Percentiles rank a stretch among this genome's conserved stretches.
Evolutionary conservation across 1,140 invertebrate genomes (phyloP).

Genomic region (Lerema accius): DNA sequence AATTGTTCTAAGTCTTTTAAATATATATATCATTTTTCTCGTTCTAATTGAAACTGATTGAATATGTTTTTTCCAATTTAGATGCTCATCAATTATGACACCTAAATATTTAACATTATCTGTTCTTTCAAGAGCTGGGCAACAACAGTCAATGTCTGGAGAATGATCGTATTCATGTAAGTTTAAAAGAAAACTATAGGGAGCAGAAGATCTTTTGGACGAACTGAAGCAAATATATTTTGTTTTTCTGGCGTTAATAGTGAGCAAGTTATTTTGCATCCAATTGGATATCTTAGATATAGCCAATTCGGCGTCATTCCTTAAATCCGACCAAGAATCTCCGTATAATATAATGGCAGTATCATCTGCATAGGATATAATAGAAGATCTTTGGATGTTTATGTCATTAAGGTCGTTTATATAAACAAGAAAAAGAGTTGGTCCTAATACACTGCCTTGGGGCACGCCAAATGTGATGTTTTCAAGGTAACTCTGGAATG

Average conservation of each 20-base stretch:
- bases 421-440: constrained; percentile 31
- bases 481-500: background rate
- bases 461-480: constrained; percentile 19
- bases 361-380: constrained; percentile 22
- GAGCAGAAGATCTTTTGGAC: background rate
- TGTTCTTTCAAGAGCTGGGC: background rate
- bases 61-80: constrained; percentile 15
- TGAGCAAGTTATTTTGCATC: background rate
- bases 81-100: constrained; percentile 6
- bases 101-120: constrained; percentile 4
- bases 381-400: background rate
- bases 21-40: background rate
- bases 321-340: background rate
- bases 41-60: background rate
- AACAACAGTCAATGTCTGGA: no score
- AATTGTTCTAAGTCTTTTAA: background rate
- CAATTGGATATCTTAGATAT: background rate
- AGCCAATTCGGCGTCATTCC: background rate
- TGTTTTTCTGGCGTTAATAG: background rate
- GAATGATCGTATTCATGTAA: background rate
- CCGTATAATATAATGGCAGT: constrained; percentile 16
- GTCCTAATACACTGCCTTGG: constrained; percentile 35
- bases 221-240: background rate
- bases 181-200: no score
- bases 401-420: constrained; percentile 18